These are phyloP conservation scores for Buceros bicornis DNA, from an alignment of 2,797 vertebrate genomes.

Conservation along the genomic window DNA sequence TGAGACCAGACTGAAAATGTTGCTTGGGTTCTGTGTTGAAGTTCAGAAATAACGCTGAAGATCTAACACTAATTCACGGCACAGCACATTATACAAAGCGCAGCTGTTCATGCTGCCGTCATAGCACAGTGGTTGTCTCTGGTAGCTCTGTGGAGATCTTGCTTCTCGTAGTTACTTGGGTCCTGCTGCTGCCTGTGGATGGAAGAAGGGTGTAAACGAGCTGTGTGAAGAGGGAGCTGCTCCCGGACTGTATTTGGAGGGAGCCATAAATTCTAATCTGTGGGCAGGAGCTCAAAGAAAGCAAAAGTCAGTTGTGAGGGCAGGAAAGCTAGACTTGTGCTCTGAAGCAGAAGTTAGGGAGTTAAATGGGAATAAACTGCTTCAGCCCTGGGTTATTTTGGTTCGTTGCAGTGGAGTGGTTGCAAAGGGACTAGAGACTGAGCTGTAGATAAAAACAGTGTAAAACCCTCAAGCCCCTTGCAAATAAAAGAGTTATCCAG, in stretches of 20 bases:
- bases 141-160: not conserved
- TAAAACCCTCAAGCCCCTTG: not conserved
- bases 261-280: not conserved
- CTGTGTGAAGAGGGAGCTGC: not conserved
- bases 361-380: not conserved
- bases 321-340: not conserved
- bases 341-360: not conserved
- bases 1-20: not conserved
- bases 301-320: not conserved
- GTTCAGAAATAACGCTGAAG: not conserved
- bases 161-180: not conserved
- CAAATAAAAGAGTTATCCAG: not conserved
- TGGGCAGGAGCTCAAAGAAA: not conserved
- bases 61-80: not conserved
- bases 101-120: not conserved
- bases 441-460: not conserved
- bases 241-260: not conserved
- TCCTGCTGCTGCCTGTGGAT: not conserved
- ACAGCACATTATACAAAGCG: too few relatives aligned
- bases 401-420: not conserved
- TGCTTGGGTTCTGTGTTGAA: accelerated
- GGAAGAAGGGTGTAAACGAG: not conserved
- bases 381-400: not conserved
- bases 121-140: not conserved
- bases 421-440: not conserved